Base-by-base conservation (phyloP, 2,888 invertebrate species). In the Calliphora vomitoria region DNA sequence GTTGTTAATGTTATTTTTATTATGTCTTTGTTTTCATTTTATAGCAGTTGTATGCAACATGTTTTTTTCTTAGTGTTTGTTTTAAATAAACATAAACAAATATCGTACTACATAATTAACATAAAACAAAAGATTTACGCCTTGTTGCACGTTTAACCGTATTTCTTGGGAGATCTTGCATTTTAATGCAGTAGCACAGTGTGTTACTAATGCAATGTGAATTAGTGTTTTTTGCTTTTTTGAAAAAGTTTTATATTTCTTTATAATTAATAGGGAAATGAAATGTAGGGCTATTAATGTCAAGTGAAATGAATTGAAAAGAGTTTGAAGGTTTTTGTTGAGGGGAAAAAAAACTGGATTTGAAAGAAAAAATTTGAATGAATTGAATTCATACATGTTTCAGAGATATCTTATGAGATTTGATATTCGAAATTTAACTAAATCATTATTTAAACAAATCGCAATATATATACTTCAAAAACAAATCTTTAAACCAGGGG, bases 111-210 rank as follows among this genome's bases (percentile, higher is more conserved):
- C 53, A 72, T 64, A 80, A 80, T 74, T 75, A 68, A 68, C 74
- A 75, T 68, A 25, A 44, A 55, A 62, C 35, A 31, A 68, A 25
- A 38, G 11, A 79, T 86, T 78, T 25, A 82, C 82, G 86, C 74
- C 79, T 79, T 69, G 68, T 58, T 86, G 86, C 86, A 74, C 74
- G 64, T 58, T 31, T 41, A 64, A 64, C 31, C 11, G 13, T 72
- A 44, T 71, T 25, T 71, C 11, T 38, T 47, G 79, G 35, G 38
- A 60, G 20, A 31, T 50, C 20, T 15, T 20, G 13, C 3, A 44
- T 44, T 44, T 44, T 31, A n/a, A 5, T 31, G 13, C 13, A 41
- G n/a, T 58, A 35, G 68, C 44, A 6, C 35, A 79, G 68, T 68
- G 79, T 79, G 79, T 79, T 69, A 79, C 55, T 58, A 79, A 69